Base-by-base conservation (phyloP, 2,888 invertebrate species). In the Deilephila elpenor region DNA sequence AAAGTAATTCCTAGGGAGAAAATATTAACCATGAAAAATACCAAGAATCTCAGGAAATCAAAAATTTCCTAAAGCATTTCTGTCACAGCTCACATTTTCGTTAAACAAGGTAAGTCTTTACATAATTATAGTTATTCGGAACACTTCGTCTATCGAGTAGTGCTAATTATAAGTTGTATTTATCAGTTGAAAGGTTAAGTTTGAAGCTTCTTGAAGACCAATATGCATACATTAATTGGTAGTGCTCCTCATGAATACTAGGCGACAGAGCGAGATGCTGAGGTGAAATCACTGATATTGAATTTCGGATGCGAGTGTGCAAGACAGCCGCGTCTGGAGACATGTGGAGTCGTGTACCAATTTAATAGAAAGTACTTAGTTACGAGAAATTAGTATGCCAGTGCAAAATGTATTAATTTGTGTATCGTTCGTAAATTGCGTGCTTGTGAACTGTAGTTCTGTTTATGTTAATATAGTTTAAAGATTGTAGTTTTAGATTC, bases 201-300 rank as follows among this genome's bases (percentile, higher is more conserved):
- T 44, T 37, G 37, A 37, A 37, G 20, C 37, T 62, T 62, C 37
- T 44, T 20, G 64, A 44, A 8, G 37, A 64, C 44, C 64, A 64
- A 64, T 64, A 56, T 56, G 44, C 44, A 64, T 44, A 29, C 29
- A 64, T 64, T 20, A n/a, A 64, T 37, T 64, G 44, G 37, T 20
- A 61, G 61, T 29, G 37, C 37, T 17, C 5, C 44, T 64, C 64
- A 64, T 64, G 64, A 64, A 44, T 64, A 44, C 64, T 44, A 64
- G 64, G 44, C 37, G 64, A 64, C 44, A 64, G 44, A 19, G 32
- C 62, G 62, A n/a, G 62, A 62, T 64, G 64, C 44, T 44, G 64
- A n/a, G 37, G 64, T 44, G 37, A 64, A 64, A 64, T 64, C 64
- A 44, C 64, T 64, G 20, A 64, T 64, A 64, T 64, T 64, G 64